Evolutionary conservation across 2,888 invertebrate genomes (phyloP), one percentile per base, ranked within the genome.

Genomic region (Pseudococcus viburni): DNA sequence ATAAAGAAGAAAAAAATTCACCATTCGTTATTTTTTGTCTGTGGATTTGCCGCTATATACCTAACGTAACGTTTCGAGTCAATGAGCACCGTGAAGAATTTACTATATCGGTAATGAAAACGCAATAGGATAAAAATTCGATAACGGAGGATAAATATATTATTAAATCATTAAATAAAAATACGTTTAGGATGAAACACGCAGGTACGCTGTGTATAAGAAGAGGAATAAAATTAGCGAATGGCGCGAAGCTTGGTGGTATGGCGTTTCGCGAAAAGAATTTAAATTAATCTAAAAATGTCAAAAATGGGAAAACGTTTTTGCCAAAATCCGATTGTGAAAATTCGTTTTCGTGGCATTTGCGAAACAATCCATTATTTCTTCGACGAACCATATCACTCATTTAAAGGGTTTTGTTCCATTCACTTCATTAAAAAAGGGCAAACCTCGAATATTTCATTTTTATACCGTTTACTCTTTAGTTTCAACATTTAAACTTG

Each of bases 381-480:
- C 77, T 77, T 77, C 77, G 77, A 77, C 77, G 77, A 77, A 77
- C 77, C 77, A 77, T 77, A 77, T 77, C 77, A 77, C 77, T 77
- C 77, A 77, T 77, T 77, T 77, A 77, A 77, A 77, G n/a, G 77
- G 77, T 33, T 77, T 77, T 77, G 77, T 77, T 77, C 42, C 77
- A 42, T 77, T 77, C 77, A 42, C 77, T 77, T 77, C 77, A 77
- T 77, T 77, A 77, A 77, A 77, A 77, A 42, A 55, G 42, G 77
- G 42, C 33, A 42, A 77, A 77, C 26, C 42, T 33, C 77, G 77
- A 77, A 77, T 77, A 77, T 77, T 68, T 77, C 77, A 77, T 77
- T 42, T 33, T 77, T 77, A 77, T 77, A 77, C 77, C 33, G 42
- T 77, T 77, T 77, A 77, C 77, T 77, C 77, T 77, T 17, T 42